A percentile compares a stretch with the other conserved stretches of the same genome.
These are phyloP conservation scores for Hormaphis cornu DNA, from an alignment of 1,140 invertebrate genomes.

Conservation along the genomic window DNA sequence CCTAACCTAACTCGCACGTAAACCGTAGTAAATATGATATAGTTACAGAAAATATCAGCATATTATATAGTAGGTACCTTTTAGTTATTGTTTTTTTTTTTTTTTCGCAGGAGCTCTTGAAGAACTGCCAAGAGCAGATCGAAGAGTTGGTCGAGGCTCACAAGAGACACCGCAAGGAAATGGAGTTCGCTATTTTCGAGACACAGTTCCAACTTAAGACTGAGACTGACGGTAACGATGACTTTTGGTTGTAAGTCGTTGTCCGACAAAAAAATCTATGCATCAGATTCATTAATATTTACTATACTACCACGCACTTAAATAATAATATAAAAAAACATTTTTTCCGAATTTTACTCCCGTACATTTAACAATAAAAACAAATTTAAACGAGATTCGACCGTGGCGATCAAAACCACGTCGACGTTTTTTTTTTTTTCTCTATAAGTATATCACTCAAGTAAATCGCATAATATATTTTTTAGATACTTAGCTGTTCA, in stretches of 20 bases:
- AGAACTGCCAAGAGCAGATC: slow-evolving; percentile 61
- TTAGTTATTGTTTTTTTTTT: slow-evolving; percentile 6
- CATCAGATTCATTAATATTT: too few relatives aligned
- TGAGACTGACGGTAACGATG: background rate
- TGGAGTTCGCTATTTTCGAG: background rate
- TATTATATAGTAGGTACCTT: slow-evolving; percentile 54
- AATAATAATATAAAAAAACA: too few relatives aligned
- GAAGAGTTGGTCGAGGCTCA: slow-evolving; percentile 54
- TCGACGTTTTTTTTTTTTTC: background rate
- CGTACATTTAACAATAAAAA: too few relatives aligned
- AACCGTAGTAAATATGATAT: too few relatives aligned
- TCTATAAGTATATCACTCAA: background rate
- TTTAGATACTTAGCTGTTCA: background rate
- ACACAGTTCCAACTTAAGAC: slow-evolving; percentile 1
- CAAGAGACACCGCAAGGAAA: slow-evolving; percentile 4
- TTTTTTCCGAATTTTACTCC: too few relatives aligned
- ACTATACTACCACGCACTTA: too few relatives aligned
- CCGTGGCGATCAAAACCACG: background rate
- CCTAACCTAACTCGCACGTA: too few relatives aligned
- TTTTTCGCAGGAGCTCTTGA: slow-evolving; percentile 57
- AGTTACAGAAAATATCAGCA: too few relatives aligned
- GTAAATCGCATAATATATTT: background rate
- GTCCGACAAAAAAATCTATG: too few relatives aligned
- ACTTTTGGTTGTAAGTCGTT: slow-evolving; percentile 10
- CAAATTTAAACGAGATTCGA: too few relatives aligned